Conservation (phyloP, 2,797 vertebrate species). For the Phataginus tetradactyla region DNA sequence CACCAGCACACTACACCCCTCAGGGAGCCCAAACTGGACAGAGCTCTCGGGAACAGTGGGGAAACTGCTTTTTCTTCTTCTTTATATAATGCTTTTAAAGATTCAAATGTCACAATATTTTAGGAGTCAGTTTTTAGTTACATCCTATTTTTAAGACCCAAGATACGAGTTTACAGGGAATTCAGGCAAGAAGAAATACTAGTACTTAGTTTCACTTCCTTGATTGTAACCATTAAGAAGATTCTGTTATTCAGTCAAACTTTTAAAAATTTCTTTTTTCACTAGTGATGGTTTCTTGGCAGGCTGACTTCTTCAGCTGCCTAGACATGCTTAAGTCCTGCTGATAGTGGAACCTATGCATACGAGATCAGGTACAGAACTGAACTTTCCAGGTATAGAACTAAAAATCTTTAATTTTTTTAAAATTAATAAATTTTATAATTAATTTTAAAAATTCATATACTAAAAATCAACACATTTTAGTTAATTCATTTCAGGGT, state of each 20-base stretch:
- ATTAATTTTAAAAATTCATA: neutral
- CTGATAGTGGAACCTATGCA: neutral
- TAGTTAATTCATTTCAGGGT: neutral
- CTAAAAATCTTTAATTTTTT: neutral
- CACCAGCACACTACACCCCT: rapidly evolving
- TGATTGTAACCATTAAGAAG: neutral
- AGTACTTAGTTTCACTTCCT: rapidly evolving
- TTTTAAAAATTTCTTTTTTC: neutral
- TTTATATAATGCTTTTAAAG: neutral
- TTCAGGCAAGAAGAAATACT: neutral
- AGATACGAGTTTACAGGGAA: neutral
- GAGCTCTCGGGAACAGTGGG: neutral
- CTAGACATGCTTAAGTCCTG: neutral
- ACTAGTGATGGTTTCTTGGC: neutral
- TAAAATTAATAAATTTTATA: neutral
- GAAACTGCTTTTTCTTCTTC: neutral
- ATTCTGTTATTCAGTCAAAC: neutral
- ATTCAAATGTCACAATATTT: neutral
- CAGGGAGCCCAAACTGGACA: neutral
- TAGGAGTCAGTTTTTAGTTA: neutral
- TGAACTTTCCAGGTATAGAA: neutral
- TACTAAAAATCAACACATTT: neutral
- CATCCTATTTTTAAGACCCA: neutral
- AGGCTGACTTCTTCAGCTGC: neutral
- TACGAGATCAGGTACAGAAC: neutral